Evolutionary conservation across 2,888 invertebrate genomes (phyloP).

Genomic region (Alitta virens): DNA sequence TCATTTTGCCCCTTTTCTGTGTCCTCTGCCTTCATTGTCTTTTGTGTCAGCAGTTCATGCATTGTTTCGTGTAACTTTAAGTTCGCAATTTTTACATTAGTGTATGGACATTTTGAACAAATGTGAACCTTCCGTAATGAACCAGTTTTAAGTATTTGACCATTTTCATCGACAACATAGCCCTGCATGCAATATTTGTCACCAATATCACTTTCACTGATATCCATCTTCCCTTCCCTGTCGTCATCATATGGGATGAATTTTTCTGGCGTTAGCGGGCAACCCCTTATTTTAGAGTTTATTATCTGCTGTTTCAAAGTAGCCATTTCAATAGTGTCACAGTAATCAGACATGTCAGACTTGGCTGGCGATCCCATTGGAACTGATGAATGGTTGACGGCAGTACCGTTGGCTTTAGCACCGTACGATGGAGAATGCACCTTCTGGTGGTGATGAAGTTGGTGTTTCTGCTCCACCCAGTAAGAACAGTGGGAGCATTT

Average conservation of each 20-base stretch:
- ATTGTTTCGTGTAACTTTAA: constrained; percentile 82
- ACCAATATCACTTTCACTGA: background rate
- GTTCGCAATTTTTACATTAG: constrained; percentile 74
- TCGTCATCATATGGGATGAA: background rate
- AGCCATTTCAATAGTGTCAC: constrained; percentile 44
- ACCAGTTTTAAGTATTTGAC: constrained; percentile 66
- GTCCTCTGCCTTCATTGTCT: constrained; percentile 7
- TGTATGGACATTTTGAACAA: constrained; percentile 81
- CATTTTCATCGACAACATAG: constrained; percentile 31
- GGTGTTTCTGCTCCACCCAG: constrained; percentile 74
- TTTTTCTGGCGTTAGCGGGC: constrained; percentile 27
- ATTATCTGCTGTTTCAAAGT: constrained; percentile 50
- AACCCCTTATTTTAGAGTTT: constrained; percentile 45
- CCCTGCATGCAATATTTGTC: constrained; percentile 22
- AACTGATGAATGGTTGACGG: background rate
- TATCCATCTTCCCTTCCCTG: background rate
- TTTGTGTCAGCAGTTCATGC: constrained; percentile 61
- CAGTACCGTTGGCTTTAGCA: background rate
- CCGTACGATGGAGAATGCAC: constrained; percentile 62
- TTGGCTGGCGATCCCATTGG: constrained; percentile 39
- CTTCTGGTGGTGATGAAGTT: constrained; percentile 79
- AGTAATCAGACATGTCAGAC: constrained; percentile 32
- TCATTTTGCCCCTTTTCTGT: no score
- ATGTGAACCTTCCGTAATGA: constrained; percentile 79
- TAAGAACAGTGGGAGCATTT: constrained; percentile 81